These are phyloP conservation scores for Pangasius macronema DNA, from an alignment of 2,797 vertebrate genomes.

Conservation along the genomic window DNA sequence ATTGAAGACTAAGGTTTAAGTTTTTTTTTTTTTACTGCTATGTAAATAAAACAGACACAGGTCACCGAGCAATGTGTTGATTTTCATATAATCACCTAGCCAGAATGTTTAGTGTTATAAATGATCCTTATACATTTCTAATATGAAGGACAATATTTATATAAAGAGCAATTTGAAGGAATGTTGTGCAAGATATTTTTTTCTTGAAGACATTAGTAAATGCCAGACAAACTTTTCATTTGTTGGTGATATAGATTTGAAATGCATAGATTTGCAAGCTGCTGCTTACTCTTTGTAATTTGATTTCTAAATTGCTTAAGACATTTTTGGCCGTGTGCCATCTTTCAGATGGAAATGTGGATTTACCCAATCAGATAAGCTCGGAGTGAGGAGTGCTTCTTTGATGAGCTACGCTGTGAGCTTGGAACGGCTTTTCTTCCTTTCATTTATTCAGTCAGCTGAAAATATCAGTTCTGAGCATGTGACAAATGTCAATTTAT, in stretches of 20 bases:
- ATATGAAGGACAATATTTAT: neutral
- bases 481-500: conserved; percentile 13
- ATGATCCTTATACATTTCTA: neutral
- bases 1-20: neutral
- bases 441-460: conserved; percentile 17
- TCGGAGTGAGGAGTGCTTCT: neutral
- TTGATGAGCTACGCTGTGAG: conserved; percentile 6
- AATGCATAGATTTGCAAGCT: conserved; percentile 1
- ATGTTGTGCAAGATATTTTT: neutral
- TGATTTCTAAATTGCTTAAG: conserved; percentile 21
- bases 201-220: neutral
- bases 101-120: neutral
- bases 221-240: neutral
- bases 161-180: neutral
- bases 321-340: conserved; percentile 24
- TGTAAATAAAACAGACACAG: neutral
- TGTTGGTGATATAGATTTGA: neutral
- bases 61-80: neutral
- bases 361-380: conserved; percentile 14
- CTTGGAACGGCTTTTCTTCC: conserved; percentile 3
- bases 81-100: neutral
- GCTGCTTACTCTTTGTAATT: conserved; percentile 16
- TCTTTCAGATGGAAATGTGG: conserved; percentile 14
- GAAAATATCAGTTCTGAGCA: neutral
- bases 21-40: neutral